Conservation (phyloP, 2,113 vertebrate species). For the Megaceryle maxima region DNA sequence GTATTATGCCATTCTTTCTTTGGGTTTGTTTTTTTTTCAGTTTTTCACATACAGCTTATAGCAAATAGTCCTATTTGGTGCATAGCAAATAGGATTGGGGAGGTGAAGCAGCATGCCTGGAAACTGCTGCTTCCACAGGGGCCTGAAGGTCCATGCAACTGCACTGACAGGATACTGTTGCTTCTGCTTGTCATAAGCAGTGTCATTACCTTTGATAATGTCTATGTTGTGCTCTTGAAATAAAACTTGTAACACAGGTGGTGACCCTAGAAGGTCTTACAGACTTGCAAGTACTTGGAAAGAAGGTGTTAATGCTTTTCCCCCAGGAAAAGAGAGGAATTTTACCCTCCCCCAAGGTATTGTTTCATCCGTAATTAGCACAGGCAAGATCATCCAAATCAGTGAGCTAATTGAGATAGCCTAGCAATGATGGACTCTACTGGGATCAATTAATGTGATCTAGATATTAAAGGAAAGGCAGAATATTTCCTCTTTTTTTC, state of each 20-base stretch:
- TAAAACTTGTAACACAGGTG: background rate
- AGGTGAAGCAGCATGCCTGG: background rate
- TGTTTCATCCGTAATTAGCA: slow-evolving; percentile 27
- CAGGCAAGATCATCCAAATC: slow-evolving; percentile 1
- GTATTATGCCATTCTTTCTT: fast-evolving
- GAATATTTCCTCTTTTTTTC: background rate
- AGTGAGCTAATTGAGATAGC: background rate
- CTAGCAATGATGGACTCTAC: background rate
- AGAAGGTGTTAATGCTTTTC: background rate
- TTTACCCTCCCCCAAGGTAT: background rate
- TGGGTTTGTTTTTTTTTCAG: fast-evolving
- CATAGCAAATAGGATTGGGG: background rate
- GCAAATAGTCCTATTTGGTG: background rate
- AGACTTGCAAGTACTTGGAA: background rate
- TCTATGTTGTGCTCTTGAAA: background rate
- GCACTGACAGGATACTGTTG: background rate
- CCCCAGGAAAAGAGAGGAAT: background rate
- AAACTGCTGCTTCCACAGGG: background rate
- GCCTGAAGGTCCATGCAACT: background rate
- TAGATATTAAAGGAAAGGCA: slow-evolving; percentile 18
- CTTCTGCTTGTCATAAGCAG: background rate
- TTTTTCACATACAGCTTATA: background rate
- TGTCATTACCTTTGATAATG: background rate
- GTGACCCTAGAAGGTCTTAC: background rate
- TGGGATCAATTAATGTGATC: slow-evolving; percentile 29